Percentiles rank a stretch among this genome's conserved stretches.
Conservation (phyloP, 1,140 invertebrate genomes). For the Aleiodes sp. region DNA sequence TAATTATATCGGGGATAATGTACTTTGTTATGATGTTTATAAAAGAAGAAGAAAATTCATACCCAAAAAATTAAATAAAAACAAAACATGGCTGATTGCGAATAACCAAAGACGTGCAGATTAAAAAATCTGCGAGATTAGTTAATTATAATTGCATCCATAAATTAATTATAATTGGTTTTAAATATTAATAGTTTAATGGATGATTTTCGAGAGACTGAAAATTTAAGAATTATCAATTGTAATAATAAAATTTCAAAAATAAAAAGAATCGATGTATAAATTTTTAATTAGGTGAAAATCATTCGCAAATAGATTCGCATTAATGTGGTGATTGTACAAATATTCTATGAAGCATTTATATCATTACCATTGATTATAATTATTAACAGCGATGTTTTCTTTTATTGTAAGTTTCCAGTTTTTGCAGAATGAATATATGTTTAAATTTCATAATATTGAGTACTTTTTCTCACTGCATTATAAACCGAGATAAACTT, state of each 20-base stretch:
- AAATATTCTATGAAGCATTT: constrained; percentile 4
- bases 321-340: constrained; percentile 1
- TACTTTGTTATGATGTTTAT: too few relatives aligned
- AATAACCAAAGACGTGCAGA: constrained; percentile 8
- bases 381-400: not conserved
- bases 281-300: too few relatives aligned
- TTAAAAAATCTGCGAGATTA: not conserved
- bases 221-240: not conserved
- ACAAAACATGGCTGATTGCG: not conserved
- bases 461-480: too few relatives aligned
- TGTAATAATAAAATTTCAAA: not conserved
- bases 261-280: too few relatives aligned
- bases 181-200: not conserved
- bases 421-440: not conserved
- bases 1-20: not conserved
- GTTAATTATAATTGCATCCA: constrained; percentile 12
- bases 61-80: too few relatives aligned
- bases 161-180: not conserved
- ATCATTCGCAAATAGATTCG: too few relatives aligned
- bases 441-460: too few relatives aligned
- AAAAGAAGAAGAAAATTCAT: too few relatives aligned
- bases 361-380: not conserved
- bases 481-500: constrained; percentile 1
- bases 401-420: not conserved
- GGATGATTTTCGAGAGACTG: not conserved